Base-by-base conservation (phyloP, 2,888 invertebrate species). In the Pemphredon lugubris region DNA sequence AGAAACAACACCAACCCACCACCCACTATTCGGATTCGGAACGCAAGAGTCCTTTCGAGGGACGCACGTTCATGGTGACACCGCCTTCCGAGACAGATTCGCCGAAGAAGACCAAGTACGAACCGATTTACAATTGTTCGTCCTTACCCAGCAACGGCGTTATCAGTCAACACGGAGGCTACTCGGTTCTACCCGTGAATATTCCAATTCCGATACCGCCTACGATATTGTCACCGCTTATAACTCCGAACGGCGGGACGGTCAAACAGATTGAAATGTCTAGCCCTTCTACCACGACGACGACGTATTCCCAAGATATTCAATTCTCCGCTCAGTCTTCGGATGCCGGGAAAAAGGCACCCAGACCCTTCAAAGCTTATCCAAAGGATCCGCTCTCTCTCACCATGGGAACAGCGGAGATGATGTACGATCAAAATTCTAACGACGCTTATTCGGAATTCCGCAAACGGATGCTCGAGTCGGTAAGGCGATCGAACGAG, bases 361-460 rank as follows among this genome's bases (percentile, higher is more conserved):
- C 92, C 0, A 90, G 94, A 1, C 94, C 94, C 0, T 94, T 94
- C 83, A 94, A 94, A 84, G 94, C 94, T 0, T 95, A 94, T 84
- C 94, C 95, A 0, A 93, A 94, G 74, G 93, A 94, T 85, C 93
- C 94, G 0, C 83, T 94, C 20, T 91, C 92, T 40, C 86, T 95
- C 77, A 87, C 93, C 40, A 85, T 94, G 74, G 87, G 92, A 74
- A 9, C 90, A 71, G 84, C 91, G 0, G 92, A 91, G 58, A 83
- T 91, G 7, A 81, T 92, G 2, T 88, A 93, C 14, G 92, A 92
- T 59, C 92, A 91, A 79, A 92, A 92, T 42, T 92, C 93, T 0
- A 92, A 92, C 39, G 94, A 95, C 55, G 93, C 94, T 2, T 96
- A 95, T 82, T 91, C 92, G 2, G 93, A 93, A 32, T 96, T 95